These are phyloP conservation scores for Cyclina sinensis DNA, from an alignment of 1,140 invertebrate genomes.

Conservation along the genomic window DNA sequence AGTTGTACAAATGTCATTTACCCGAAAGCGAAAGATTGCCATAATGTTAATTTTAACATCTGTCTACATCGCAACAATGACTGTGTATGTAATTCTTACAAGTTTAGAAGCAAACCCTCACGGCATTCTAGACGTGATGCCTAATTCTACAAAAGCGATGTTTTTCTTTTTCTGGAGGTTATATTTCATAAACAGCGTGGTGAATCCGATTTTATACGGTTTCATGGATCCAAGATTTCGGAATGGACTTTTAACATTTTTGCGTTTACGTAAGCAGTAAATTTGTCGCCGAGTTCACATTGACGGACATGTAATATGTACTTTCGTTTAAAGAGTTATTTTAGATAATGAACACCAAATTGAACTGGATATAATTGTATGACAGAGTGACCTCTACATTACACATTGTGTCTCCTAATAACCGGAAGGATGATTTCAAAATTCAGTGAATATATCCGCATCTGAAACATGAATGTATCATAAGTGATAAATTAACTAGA, in stretches of 20 bases:
- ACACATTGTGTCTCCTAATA: too few relatives aligned
- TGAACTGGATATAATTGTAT: too few relatives aligned
- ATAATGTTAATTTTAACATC: conserved; percentile 27
- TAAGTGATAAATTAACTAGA: too few relatives aligned
- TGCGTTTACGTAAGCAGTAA: too few relatives aligned
- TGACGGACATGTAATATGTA: too few relatives aligned
- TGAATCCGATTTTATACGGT: conserved; percentile 48
- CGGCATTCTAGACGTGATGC: background rate
- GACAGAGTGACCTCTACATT: too few relatives aligned
- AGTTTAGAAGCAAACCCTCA: background rate
- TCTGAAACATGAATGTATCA: too few relatives aligned
- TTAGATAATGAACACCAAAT: too few relatives aligned
- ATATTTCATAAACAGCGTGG: conserved; percentile 42
- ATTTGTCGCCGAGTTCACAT: too few relatives aligned
- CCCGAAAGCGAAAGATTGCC: background rate
- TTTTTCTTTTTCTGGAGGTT: conserved; percentile 54
- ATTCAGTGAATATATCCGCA: too few relatives aligned
- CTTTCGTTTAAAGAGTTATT: too few relatives aligned
- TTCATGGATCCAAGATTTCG: conserved; percentile 48
- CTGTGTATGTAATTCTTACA: conserved; percentile 5
- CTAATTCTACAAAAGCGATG: background rate
- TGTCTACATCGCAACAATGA: conserved; percentile 24
- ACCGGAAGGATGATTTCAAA: too few relatives aligned
- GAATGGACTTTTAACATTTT: background rate
- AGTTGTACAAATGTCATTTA: background rate